Percentiles rank a stretch among this genome's conserved stretches.
phyloP scores from a whole-genome alignment of 2,113 vertebrate species.

The Barnardius zonarius region DNA sequence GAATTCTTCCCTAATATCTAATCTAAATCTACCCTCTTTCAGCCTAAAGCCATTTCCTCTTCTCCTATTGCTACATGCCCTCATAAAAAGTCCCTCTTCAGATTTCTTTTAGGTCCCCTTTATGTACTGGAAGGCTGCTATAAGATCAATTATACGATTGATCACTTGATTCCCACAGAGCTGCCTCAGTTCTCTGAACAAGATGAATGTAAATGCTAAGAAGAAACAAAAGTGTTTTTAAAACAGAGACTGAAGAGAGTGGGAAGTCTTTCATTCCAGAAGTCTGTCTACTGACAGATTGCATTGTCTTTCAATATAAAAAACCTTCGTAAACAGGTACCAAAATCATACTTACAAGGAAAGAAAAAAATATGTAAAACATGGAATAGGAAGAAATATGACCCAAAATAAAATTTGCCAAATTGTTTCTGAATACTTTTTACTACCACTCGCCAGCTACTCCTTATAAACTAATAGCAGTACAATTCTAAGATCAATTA shows the following conservation, averaged over 20 bases:
- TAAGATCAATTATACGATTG: neutral
- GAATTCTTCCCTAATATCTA: neutral
- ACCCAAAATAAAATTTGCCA: neutral
- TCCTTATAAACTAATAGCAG: neutral
- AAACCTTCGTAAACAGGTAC: neutral
- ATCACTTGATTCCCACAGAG: neutral
- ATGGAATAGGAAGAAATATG: neutral
- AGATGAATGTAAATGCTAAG: neutral
- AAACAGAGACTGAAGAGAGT: neutral
- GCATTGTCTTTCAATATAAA: neutral
- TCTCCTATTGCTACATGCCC: neutral
- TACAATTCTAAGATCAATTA: neutral
- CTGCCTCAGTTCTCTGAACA: neutral
- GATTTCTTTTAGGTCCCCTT: neutral
- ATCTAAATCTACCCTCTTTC: neutral
- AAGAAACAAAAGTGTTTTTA: neutral
- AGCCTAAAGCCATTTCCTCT: neutral
- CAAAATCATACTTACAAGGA: neutral
- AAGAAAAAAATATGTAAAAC: neutral
- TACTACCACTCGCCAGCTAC: neutral
- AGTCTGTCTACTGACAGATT: neutral
- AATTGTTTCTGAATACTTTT: neutral
- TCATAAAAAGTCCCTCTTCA: neutral
- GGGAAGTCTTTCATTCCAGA: neutral
- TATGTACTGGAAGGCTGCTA: neutral